Conservation (phyloP, 2,797 vertebrate genomes). For the Anomalospiza imberbis region DNA sequence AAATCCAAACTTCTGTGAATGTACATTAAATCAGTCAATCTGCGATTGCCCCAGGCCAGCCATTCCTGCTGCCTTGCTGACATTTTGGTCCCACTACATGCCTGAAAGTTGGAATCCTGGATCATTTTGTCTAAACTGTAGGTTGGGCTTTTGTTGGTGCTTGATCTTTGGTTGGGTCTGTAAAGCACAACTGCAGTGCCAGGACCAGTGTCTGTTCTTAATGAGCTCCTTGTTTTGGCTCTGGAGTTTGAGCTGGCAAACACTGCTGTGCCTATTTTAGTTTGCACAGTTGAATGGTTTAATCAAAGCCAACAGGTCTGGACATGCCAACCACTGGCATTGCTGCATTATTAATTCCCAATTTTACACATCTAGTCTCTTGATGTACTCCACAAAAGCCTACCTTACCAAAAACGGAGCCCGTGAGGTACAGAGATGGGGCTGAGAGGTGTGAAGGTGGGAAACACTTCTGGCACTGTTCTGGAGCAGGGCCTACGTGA, state of each 20-base stretch:
- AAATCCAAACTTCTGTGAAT: not conserved
- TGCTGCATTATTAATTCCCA: not conserved
- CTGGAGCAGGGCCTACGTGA: not conserved
- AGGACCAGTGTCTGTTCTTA: not conserved
- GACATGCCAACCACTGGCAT: not conserved
- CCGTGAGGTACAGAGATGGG: not conserved
- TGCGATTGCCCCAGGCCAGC: not conserved
- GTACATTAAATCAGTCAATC: not conserved
- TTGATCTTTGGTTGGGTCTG: not conserved
- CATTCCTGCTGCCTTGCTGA: not conserved
- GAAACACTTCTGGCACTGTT: not conserved
- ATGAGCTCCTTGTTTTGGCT: not conserved
- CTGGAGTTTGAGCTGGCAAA: not conserved
- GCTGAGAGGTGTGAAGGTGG: not conserved
- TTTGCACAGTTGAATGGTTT: not conserved
- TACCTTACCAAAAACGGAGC: not conserved
- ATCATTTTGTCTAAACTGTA: not conserved
- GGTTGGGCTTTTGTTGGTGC: not conserved
- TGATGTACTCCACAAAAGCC: not conserved
- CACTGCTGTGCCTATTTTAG: not conserved
- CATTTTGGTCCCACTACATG: not conserved
- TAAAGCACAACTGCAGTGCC: not conserved
- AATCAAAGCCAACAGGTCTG: not conserved
- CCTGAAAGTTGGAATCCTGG: not conserved
- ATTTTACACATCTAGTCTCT: not conserved